Evolutionary conservation across 2,888 invertebrate genomes (phyloP).

Genomic region (Lymantria monacha): DNA sequence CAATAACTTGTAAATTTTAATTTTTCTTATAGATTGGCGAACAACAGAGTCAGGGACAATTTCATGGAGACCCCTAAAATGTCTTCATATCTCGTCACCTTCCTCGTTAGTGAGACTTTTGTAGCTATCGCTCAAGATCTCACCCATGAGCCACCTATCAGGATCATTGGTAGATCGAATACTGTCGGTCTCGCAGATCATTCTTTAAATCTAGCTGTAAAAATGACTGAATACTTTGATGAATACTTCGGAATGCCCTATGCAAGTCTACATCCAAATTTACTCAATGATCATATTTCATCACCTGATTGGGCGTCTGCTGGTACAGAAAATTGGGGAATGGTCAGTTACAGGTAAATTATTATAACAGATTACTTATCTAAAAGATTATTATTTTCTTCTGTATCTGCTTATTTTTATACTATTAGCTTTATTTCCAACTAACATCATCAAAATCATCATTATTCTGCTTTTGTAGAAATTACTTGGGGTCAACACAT

Average conservation of each 20-base stretch:
- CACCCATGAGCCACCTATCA: constrained; percentile 56
- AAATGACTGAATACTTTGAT: constrained; percentile 63
- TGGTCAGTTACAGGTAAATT: constrained; percentile 73
- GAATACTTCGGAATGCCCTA: constrained; percentile 67
- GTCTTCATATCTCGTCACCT: constrained; percentile 93
- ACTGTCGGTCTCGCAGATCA: constrained; percentile 56
- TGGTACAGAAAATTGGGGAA: constrained; percentile 77
- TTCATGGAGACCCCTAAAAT: constrained; percentile 84
- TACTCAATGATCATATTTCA: constrained; percentile 68
- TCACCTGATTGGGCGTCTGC: constrained; percentile 78
- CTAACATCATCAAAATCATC: too few relatives aligned
- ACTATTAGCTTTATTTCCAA: too few relatives aligned
- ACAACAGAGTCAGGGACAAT: constrained; percentile 44
- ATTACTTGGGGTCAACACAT: too few relatives aligned
- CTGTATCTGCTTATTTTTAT: too few relatives aligned
- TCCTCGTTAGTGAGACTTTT: constrained; percentile 85
- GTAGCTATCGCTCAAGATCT: constrained; percentile 60
- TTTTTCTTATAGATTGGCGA: constrained; percentile 34
- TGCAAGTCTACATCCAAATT: constrained; percentile 51
- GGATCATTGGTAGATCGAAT: constrained; percentile 72
- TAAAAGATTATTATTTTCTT: neutral
- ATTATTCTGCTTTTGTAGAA: too few relatives aligned
- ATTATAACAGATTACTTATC: neutral
- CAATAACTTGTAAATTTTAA: neutral
- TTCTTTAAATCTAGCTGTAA: constrained; percentile 57